A percentile compares a stretch with the other conserved stretches of the same genome.
Conservation (phyloP, 2,888 invertebrate species). For the Campoletis raptor region DNA sequence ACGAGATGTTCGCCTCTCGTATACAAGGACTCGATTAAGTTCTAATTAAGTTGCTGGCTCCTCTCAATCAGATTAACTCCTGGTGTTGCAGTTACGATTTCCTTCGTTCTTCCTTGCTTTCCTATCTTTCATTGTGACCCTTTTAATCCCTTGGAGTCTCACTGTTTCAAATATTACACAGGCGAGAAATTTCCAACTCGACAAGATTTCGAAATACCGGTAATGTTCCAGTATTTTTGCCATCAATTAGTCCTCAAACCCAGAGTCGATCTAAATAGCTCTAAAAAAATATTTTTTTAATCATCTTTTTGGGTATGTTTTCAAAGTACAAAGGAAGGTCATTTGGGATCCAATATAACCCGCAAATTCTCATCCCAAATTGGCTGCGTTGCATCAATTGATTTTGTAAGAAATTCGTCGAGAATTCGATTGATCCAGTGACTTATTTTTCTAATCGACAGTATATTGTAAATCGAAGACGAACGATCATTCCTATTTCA, state of each 20-base stretch:
- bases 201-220: background rate
- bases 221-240: background rate
- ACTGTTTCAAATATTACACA: background rate
- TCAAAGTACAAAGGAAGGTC: no score
- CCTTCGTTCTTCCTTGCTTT: conserved; percentile 10
- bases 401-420: background rate
- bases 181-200: background rate
- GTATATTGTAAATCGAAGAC: background rate
- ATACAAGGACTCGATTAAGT: conserved; percentile 68
- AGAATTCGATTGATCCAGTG: background rate
- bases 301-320: background rate
- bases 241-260: background rate
- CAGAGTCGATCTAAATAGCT: background rate
- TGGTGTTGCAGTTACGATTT: conserved; percentile 56
- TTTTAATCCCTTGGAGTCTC: background rate
- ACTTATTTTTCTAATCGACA: background rate
- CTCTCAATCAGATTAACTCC: conserved; percentile 66
- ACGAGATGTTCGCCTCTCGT: conserved; percentile 47
- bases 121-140: conserved; percentile 6
- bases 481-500: background rate
- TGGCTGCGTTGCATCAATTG: background rate
- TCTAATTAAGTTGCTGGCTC: conserved; percentile 69
- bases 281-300: background rate
- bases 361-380: no score
- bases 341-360: no score